Evolutionary conservation across 2,888 invertebrate genomes (phyloP), one percentile per base, ranked within the genome.

Genomic region (Rhaphigaster nebulosa): DNA sequence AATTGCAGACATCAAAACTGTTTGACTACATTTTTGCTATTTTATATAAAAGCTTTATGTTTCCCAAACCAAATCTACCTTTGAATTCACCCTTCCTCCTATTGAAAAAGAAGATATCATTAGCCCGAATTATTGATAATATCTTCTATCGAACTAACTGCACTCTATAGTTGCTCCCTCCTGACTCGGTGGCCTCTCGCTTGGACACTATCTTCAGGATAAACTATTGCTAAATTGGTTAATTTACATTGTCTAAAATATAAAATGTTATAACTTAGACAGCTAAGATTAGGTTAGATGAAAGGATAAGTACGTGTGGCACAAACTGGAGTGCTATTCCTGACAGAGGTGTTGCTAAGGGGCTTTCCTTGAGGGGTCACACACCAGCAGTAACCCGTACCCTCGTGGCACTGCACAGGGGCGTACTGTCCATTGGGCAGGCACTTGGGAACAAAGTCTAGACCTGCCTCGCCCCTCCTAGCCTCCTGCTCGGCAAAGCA

Each of bases 381-480:
- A 94, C 98, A 99, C 98, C 98, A 98, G 94, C 98, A 98, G 93
- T 95, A 95, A 90, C 95, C 95, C 3, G 97, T 96, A 90, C 96
- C 96, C 13, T 95, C 94, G 93, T 97, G 96, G 93, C 98, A 98
- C 94, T 98, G 98, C 91, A 97, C 96, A 20, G 97, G 95, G 1
- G 97, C 96, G 94, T 97, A 98, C 5, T 96, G 96, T 29, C 98
- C 98, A 93, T 98, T 98, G 6, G 95, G 94, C 90, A 97, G 96
- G 93, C 98, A 98, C 87, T 95, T 95, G 6, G 98, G 98, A 91
- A 96, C 95, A 93, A 97, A 96, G 91, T 94, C 94, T 0, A 94
- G 95, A 18, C 92, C 95, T 93, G 94, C 94, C 92, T 87, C 93
- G 93, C 56, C 94, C 94, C 76, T 94, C 93, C 92, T 94, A 93